phyloP scores from a whole-genome alignment of 2,888 invertebrate species.

The Mesochorus sp. region DNA sequence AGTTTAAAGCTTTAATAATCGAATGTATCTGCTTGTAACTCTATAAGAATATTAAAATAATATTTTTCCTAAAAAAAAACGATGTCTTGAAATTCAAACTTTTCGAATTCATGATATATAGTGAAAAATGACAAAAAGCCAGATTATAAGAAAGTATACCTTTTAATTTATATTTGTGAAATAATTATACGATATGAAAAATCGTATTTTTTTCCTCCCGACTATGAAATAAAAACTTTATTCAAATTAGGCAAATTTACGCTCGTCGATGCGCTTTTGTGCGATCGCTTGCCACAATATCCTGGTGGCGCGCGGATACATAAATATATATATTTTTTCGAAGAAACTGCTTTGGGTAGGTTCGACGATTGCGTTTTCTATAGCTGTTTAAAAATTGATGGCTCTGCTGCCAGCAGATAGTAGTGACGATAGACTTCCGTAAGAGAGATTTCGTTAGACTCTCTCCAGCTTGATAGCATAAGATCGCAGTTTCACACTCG shows the following conservation, averaged over 20 bases:
- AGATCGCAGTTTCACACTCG: conserved; percentile 6
- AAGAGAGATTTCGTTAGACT: conserved; percentile 63
- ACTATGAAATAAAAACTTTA: background rate
- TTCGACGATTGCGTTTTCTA: conserved; percentile 53
- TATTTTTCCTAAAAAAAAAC: no score
- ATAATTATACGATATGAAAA: no score
- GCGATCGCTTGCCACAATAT: conserved; percentile 5
- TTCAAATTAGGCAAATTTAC: background rate
- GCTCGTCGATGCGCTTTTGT: background rate
- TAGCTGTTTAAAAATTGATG: conserved; percentile 61
- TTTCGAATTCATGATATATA: no score
- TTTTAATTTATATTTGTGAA: no score
- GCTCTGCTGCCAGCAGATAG: conserved; percentile 29
- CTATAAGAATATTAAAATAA: no score
- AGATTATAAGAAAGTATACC: background rate
- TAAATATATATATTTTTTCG: conserved; percentile 16
- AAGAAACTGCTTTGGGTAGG: conserved; percentile 34
- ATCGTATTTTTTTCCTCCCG: background rate
- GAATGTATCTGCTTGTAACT: no score
- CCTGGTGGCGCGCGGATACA: background rate
- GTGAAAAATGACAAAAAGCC: background rate
- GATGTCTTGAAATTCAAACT: no score
- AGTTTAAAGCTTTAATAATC: no score
- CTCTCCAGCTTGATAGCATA: background rate
- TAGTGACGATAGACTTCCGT: conserved; percentile 57